phyloP scores from a whole-genome alignment of 2,888 invertebrate genomes.

The Gari tellinella region DNA sequence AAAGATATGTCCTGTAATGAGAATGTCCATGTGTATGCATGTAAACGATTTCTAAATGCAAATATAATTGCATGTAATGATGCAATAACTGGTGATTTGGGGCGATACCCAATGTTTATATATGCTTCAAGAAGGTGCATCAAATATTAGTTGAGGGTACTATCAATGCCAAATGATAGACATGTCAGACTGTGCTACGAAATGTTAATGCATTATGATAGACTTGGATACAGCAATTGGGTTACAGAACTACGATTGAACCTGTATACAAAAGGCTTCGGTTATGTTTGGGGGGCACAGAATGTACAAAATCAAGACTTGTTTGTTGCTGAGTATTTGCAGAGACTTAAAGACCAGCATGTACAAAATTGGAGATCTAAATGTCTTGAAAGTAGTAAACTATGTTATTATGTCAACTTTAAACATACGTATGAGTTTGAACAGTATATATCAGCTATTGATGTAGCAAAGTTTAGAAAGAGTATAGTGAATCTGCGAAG shows the following conservation, averaged over 20 bases:
- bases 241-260: not conserved
- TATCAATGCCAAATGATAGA: slow-evolving; percentile 8
- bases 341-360: slow-evolving; percentile 5
- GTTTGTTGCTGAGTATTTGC: too few species aligned
- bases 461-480: not conserved
- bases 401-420: not conserved
- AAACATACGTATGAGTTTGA: not conserved
- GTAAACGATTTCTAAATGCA: slow-evolving; percentile 16
- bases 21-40: slow-evolving; percentile 19
- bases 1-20: slow-evolving; percentile 9
- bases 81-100: slow-evolving; percentile 17
- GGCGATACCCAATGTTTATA: slow-evolving; percentile 22
- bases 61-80: not conserved
- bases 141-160: too few species aligned
- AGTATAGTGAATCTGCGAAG: not conserved
- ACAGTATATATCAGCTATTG: not conserved
- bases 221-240: slow-evolving; percentile 17
- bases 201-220: slow-evolving; percentile 12
- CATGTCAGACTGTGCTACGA: not conserved
- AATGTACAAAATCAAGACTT: too few species aligned
- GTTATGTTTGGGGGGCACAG: slow-evolving; percentile 16
- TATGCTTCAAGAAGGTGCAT: too few species aligned
- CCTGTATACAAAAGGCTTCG: slow-evolving; percentile 6
- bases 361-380: not conserved
- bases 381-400: not conserved